Evolutionary conservation across 23 tunicate genomes (phyloP).

Genomic region (Clavelina lepadiformis): DNA sequence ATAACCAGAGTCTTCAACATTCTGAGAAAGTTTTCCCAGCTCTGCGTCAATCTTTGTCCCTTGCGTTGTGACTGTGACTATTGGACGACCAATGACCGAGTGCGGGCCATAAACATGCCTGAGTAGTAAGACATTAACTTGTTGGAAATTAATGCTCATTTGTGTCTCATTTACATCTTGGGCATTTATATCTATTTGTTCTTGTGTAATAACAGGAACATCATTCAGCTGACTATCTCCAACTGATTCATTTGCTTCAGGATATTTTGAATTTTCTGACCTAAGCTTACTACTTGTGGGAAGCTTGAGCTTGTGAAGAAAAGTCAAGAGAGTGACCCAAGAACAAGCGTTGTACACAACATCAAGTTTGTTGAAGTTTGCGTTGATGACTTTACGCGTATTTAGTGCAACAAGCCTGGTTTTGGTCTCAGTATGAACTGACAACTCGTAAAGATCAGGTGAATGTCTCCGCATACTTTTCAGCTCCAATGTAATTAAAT

Average conservation of each 20-base stretch:
- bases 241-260: too few species aligned
- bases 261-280: too few species aligned
- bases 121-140: constrained; percentile 63
- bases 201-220: too few species aligned
- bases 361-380: constrained; percentile 65
- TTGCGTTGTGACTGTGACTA: constrained; percentile 81
- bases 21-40: neutral
- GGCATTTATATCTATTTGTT: neutral
- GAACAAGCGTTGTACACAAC: constrained; percentile 57
- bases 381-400: constrained; percentile 23
- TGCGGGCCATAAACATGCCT: constrained; percentile 50
- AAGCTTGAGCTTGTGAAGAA: constrained; percentile 60
- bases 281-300: neutral
- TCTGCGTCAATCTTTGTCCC: constrained; percentile 46
- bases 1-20: neutral
- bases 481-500: constrained; percentile 27
- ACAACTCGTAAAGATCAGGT: neutral
- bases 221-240: too few species aligned
- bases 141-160: constrained; percentile 42
- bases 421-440: neutral
- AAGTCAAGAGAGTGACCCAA: constrained; percentile 65
- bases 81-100: constrained; percentile 41
- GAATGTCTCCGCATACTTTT: constrained; percentile 11
- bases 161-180: neutral
- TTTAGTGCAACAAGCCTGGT: neutral